Base-by-base conservation (phyloP, 1,140 invertebrate genomes). In the Eufriesea mexicana region DNA sequence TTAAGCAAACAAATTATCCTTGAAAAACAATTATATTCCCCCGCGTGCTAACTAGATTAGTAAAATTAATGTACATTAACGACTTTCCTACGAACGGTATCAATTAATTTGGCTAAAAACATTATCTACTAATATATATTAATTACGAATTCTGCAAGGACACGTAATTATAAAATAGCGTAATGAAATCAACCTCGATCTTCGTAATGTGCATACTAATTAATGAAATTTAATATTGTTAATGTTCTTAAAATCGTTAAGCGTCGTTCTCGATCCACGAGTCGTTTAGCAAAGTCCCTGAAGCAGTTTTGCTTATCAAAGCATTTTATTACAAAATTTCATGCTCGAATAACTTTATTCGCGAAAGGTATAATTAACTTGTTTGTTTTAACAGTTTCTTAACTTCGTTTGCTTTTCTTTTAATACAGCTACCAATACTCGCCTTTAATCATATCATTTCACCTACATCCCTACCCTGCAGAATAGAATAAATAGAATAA, bases 311-410 rank as follows among this genome's bases (percentile, higher is more conserved):
- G 14, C n/a, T 68, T 16, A 16, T 25, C 45, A 25, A 49, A 18
- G 64, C 35, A n/a, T 61, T 75, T 61, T 64, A 76, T n/a, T 76
- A 64, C 20, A 16, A 18, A 64, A 76, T 64, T 76, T 76, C 28
- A 64, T 25, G 47, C 57, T 62, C 12, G 14, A 64, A 14, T 18
- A 45, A 35, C 10, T 35, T 49, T 18, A 35, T 28, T 64, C 28
- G 2, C 8, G 28, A 64, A 64, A 64, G 45, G 10, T 20, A 12
- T n/a, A 64, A 64, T 55, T 35, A 62, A 35, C 18, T 76, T 51
- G 25, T 64, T 64, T 5, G 45, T 68, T 47, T 66, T 10, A 51
- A 6, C 25, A 23, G 25, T 51, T 62, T 23, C 47, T 61, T 25
- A n/a, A 45, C 25, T 64, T 35, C 45, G 0, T 2, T 68, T 25